A percentile compares a stretch with the other conserved stretches of the same genome.
Evolutionary conservation across 2,113 vertebrate species (phyloP).

Genomic region (Gavialis gangeticus): DNA sequence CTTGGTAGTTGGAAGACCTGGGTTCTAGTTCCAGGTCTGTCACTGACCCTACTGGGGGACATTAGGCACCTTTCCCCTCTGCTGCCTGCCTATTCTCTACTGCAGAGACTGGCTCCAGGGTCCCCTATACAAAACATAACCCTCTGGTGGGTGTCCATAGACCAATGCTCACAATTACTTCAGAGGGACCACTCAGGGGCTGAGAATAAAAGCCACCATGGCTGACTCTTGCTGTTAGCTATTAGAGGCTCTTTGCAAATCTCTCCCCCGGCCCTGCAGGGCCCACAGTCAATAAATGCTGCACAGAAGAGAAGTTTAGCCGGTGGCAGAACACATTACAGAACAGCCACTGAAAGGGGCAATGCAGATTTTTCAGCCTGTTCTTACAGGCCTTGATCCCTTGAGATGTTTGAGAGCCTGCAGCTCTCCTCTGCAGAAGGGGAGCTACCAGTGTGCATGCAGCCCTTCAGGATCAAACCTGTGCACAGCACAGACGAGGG

Average conservation of each 20-base stretch:
- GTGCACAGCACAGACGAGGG: background rate
- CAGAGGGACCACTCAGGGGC: background rate
- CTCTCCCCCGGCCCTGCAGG: no score
- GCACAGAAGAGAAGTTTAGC: background rate
- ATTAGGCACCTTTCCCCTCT: conserved; percentile 65
- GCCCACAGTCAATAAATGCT: background rate
- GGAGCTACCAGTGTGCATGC: background rate
- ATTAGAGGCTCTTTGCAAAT: background rate
- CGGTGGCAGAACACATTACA: background rate
- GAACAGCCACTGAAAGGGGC: background rate
- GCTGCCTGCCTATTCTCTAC: background rate
- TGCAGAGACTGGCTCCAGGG: background rate
- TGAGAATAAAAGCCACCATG: background rate
- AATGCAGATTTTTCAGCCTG: background rate
- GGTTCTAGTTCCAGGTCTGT: background rate
- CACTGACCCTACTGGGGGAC: background rate
- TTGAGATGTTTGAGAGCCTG: background rate
- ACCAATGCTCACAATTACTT: background rate
- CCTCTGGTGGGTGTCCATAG: background rate
- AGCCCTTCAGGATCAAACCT: background rate
- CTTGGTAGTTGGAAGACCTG: background rate
- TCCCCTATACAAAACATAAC: background rate
- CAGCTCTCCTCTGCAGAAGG: background rate
- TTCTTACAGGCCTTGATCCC: background rate
- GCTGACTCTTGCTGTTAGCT: background rate